phyloP scores from a whole-genome alignment of 2,797 vertebrate species.

The Oreochromis mossambicus region DNA sequence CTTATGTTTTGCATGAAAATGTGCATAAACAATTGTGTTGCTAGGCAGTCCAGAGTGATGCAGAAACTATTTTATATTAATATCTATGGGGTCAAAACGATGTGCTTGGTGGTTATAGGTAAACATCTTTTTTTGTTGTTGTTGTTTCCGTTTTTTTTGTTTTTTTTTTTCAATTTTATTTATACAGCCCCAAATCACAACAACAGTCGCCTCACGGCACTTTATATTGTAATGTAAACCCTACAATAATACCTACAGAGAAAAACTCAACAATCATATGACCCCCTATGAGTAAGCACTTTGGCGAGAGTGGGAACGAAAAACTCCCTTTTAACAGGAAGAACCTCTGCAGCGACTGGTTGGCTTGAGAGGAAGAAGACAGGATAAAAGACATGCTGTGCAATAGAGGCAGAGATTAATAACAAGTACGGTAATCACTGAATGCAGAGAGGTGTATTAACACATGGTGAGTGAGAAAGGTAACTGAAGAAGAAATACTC shows the following conservation, averaged over 20 bases:
- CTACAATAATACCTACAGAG: neutral
- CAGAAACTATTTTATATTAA: neutral
- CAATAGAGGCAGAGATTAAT: neutral
- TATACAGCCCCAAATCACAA: no score
- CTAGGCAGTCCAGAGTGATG: neutral
- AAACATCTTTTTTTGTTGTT: neutral
- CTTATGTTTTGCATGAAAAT: neutral
- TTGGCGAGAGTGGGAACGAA: neutral
- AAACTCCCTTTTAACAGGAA: neutral
- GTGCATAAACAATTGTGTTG: neutral
- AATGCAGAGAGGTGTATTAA: neutral
- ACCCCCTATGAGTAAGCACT: neutral
- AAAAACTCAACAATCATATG: neutral
- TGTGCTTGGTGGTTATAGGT: neutral
- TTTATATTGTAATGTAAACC: neutral
- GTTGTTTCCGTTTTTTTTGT: neutral
- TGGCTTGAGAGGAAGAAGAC: neutral
- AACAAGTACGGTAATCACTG: neutral
- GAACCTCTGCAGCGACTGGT: neutral
- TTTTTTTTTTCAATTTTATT: neutral
- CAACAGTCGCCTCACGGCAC: no score
- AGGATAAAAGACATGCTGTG: neutral
- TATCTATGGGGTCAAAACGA: neutral
- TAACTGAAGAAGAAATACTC: neutral
- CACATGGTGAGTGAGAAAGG: neutral